Evolutionary conservation across 2,797 vertebrate genomes (phyloP), one percentile per base, ranked within the genome.

Genomic region (Enteromius anoplus): DNA sequence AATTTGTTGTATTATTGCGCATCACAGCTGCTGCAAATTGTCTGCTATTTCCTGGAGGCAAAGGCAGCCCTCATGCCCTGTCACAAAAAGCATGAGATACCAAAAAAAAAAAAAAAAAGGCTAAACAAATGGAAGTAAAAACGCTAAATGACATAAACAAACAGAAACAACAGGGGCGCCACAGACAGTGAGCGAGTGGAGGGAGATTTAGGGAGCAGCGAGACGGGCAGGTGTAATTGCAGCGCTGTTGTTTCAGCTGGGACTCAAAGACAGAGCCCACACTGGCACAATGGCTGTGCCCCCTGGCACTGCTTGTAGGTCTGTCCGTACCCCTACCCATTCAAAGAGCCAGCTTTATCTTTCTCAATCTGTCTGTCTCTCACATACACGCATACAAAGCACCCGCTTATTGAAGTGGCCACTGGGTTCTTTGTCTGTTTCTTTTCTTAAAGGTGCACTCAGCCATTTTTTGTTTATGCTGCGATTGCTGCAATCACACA

Each of bases 21-120:
- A 88, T 92, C 94, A 93, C 95, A 96, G 95, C 94, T 95, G 95
- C 92, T 93, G 93, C 92, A 94, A 92, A 94, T 94, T 93, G 93
- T 93, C 93, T 80, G 90, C 91, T 92, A 49, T 95, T 94, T 96
- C 93, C 95, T 95, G 94, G 93, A 94, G 95, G 93, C 93, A 91
- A 93, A 94, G 93, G 92, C 94, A 94, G 91, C 87, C 91, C 78
- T 87, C 91, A 84, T 47, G 91, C 88, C 93, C 92, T 93, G 90
- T 92, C 91, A 86, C 81, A 83, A 83, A 85, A 69, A 71, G 58
- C 58, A 65, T 40, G 73, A 84, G 49, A 66, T 80, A 72, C 45
- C 21, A 23, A 58, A 70, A 77, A 65, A 84, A 45, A 47, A 45
- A 45, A 5, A 15, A 73, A 76, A 66, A 81, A 88, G 68, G 19